Evolutionary conservation across 1,140 invertebrate species (phyloP).

Genomic region (Leptonema lineaticorne): DNA sequence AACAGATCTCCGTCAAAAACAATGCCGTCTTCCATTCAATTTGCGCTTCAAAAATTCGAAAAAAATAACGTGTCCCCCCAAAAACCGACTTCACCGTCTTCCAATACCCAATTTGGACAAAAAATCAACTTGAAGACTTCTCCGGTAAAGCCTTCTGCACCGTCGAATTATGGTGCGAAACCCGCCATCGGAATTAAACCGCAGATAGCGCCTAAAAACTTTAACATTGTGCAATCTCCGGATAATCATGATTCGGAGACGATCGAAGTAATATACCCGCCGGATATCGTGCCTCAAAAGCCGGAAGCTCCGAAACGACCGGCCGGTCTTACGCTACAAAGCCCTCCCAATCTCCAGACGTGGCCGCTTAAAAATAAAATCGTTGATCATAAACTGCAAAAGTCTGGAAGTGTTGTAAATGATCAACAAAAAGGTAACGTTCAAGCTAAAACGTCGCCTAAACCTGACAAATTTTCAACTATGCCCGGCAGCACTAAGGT

Average conservation of each 20-base stretch:
- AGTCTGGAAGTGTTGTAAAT: constrained; percentile 17
- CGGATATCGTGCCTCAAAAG: constrained; percentile 47
- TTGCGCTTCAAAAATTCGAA: constrained; percentile 70
- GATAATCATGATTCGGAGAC: constrained; percentile 54
- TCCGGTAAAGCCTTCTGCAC: constrained; percentile 24
- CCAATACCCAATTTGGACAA: constrained; percentile 34
- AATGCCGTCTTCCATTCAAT: constrained; percentile 68
- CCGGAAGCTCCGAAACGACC: constrained; percentile 44
- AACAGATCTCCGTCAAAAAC: constrained; percentile 53
- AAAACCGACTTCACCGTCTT: constrained; percentile 40
- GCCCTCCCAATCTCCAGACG: constrained; percentile 52
- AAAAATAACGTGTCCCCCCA: constrained; percentile 53
- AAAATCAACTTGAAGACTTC: constrained; percentile 27
- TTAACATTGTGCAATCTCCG: constrained; percentile 50
- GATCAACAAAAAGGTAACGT: constrained; percentile 32
- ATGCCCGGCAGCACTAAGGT: constrained; percentile 35
- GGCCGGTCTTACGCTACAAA: constrained; percentile 42
- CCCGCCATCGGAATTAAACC: constrained; percentile 62
- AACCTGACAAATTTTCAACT: constrained; percentile 40
- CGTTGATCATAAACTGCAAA: constrained; percentile 44
- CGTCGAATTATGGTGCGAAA: constrained; percentile 45
- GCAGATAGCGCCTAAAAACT: constrained; percentile 57
- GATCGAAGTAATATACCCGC: constrained; percentile 54
- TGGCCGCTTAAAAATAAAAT: constrained; percentile 68
- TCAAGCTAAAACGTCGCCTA: background rate